These are phyloP conservation scores for Mya arenaria DNA, from an alignment of 1,140 invertebrate species.

Conservation along the genomic window DNA sequence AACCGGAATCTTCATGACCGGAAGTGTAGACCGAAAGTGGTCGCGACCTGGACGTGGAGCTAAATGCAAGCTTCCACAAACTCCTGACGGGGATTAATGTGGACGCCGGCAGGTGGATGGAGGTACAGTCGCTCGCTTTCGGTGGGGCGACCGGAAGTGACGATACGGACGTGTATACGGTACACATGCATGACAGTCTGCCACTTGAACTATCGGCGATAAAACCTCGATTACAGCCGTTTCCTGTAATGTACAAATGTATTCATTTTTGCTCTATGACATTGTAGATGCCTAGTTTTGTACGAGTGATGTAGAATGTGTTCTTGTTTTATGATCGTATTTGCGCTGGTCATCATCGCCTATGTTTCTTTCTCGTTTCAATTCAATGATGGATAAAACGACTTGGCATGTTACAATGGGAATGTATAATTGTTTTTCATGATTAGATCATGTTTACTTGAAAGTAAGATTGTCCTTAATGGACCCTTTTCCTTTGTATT, in stretches of 20 bases:
- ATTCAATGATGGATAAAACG: no score
- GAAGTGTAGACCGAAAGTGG: background rate
- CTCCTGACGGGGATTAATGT: constrained; percentile 38
- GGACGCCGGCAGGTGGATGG: constrained; percentile 4
- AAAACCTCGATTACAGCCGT: background rate
- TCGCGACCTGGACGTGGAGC: constrained; percentile 15
- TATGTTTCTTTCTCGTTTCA: no score
- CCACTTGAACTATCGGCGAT: background rate
- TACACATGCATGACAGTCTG: background rate
- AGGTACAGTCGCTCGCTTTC: background rate
- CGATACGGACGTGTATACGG: constrained; percentile 30
- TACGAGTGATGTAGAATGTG: background rate
- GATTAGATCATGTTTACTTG: no score
- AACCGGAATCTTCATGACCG: no score
- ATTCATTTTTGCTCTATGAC: no score
- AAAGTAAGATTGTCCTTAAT: no score
- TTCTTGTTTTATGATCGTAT: background rate
- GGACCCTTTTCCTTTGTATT: no score
- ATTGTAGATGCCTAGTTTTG: no score
- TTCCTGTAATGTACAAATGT: background rate
- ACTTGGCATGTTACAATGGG: no score
- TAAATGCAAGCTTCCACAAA: constrained; percentile 19
- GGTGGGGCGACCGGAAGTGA: background rate
- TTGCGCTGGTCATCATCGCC: background rate
- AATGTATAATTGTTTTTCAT: no score